Base-by-base conservation (phyloP, 1,140 invertebrate genomes). In the Portunus trituberculatus region DNA sequence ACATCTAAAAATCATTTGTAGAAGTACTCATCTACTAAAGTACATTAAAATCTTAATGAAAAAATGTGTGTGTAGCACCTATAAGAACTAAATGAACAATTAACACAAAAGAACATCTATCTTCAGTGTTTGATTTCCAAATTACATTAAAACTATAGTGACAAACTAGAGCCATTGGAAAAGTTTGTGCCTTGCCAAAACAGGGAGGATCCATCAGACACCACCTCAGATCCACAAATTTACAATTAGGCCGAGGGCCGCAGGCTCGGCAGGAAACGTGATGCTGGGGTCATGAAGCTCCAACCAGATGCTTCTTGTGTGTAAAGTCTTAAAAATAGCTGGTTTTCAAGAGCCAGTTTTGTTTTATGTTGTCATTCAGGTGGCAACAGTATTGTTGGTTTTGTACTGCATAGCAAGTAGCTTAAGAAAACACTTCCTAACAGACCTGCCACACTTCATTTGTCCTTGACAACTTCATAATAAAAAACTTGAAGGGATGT, bases 321-420 rank as follows among this genome's bases (percentile, higher is more conserved):
- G 67, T 25, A n/a, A 94, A 82, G 91, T 91, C 88, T 94, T 46
- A 84, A 94, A 94, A 91, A 84, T 91, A 94, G 67, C 93, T 94
- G 88, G 93, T 94, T 94, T 82, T 90, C 76, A 82, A 94, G 25
- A 76, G 59, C 93, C 88, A 94, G 93, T 91, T 76, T 76, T 76
- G 67, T 76, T 76, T 76, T 76, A n/a, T 76, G 67, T 93, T 94
- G 76, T 91, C 82, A 83, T 91, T 93, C 92, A 59, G 83, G 87
- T 94, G 93, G 89, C 89, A 86, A 84, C 46, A 29, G 67, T 82
- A 20, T 29, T 39, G 29, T 86, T 82, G 25, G 88, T 89, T 94
- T 94, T 94, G 93, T 94, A 94, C 93, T 94, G 93, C 82, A 94
- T 94, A 91, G 93, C 93, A 94, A 94, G 59, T 84, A 94, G 39